Conservation (phyloP, 2,797 vertebrate species). For the Benthosema pterotum region DNA sequence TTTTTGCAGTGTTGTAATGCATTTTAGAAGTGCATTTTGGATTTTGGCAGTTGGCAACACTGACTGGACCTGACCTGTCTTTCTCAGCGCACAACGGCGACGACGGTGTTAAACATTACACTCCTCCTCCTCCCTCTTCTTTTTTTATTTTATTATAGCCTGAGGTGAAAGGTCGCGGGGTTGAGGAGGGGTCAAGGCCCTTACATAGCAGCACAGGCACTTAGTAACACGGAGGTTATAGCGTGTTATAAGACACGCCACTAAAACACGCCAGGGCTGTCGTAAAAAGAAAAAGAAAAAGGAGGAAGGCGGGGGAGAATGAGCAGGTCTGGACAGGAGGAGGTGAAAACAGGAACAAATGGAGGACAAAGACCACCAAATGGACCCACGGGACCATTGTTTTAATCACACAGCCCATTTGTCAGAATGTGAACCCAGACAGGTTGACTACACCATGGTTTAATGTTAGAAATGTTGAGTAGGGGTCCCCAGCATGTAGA, state of each 20-base stretch:
- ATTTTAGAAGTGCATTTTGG: too few relatives aligned
- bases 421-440: too few relatives aligned
- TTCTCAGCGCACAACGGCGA: slow-evolving; percentile 27
- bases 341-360: background rate
- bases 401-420: too few relatives aligned
- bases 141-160: slow-evolving; percentile 18
- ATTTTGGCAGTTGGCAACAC: too few relatives aligned
- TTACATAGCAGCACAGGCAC: background rate
- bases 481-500: too few relatives aligned
- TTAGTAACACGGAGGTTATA: background rate
- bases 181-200: slow-evolving; percentile 15
- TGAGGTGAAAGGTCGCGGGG: slow-evolving; percentile 23
- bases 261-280: background rate
- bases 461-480: too few relatives aligned
- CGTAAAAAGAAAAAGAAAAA: background rate
- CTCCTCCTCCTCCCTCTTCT: background rate
- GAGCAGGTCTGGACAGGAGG: background rate
- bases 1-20: too few relatives aligned
- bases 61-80: too few relatives aligned
- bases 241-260: background rate
- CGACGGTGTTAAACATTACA: slow-evolving; percentile 28
- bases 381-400: too few relatives aligned
- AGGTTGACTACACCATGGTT: too few relatives aligned
- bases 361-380: background rate
- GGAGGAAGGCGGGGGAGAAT: too few relatives aligned